These are phyloP conservation scores for Stenchaetothrips biformis DNA, from an alignment of 2,888 invertebrate genomes.

Conservation along the genomic window DNA sequence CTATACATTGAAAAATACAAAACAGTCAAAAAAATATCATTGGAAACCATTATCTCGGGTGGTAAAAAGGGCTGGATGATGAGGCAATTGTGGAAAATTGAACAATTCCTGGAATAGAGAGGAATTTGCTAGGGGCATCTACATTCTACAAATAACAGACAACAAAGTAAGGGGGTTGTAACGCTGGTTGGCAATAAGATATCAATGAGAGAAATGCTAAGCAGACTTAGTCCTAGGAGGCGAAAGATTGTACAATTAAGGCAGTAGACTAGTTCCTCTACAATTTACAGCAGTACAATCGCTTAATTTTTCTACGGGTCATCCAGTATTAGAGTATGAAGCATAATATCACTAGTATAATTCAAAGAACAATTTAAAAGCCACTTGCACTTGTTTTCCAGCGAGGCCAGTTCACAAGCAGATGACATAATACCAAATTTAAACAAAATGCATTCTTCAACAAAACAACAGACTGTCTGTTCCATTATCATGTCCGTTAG, in stretches of 20 bases:
- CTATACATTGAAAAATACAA: constrained; percentile 25
- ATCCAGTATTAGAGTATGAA: constrained; percentile 2
- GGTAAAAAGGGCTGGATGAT: background rate
- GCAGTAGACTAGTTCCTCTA: background rate
- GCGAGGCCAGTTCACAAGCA: background rate
- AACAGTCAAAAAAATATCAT: constrained; percentile 25
- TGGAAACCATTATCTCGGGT: constrained; percentile 5
- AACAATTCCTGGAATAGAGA: constrained; percentile 2
- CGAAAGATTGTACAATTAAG: constrained; percentile 7
- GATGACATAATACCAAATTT: background rate
- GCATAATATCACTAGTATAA: background rate
- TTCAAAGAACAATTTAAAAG: background rate
- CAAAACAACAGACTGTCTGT: constrained; percentile 18
- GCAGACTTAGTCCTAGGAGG: constrained; percentile 6
- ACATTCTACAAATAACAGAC: constrained; percentile 18
- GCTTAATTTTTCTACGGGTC: constrained; percentile 4
- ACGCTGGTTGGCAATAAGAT: background rate
- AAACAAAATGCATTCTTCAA: constrained; percentile 21
- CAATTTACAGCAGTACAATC: constrained; percentile 13
- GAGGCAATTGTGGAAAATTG: background rate
- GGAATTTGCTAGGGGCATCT: background rate
- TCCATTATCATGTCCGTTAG: constrained; percentile 20
- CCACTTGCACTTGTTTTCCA: background rate
- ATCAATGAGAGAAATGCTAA: background rate
- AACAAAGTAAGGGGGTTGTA: background rate